Conservation (phyloP, 2,113 vertebrate species). For the Henicopernis longicauda region DNA sequence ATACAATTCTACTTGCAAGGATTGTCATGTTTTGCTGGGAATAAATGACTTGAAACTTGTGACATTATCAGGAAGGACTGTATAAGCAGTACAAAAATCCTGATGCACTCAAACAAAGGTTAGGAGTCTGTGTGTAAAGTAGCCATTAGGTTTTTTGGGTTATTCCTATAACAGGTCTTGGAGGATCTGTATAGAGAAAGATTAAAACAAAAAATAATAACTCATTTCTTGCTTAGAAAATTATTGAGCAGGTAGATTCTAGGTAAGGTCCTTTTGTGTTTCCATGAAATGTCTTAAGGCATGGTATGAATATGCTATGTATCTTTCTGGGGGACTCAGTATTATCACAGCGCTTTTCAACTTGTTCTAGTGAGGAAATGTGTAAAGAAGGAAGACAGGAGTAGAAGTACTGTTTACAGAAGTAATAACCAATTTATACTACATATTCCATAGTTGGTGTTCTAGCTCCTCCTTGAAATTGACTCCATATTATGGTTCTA, state of each 20-base stretch:
- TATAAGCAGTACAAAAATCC: neutral
- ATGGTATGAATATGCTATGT: neutral
- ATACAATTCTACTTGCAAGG: neutral
- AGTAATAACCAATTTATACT: neutral
- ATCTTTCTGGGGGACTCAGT: neutral
- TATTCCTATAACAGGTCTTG: neutral
- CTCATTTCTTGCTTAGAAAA: neutral
- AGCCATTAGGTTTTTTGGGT: neutral
- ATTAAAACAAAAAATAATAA: neutral
- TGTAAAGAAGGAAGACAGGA: neutral
- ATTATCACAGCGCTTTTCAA: neutral
- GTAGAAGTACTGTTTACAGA: neutral
- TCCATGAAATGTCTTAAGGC: neutral
- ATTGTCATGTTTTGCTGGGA: neutral
- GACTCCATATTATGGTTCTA: neutral
- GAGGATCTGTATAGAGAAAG: neutral
- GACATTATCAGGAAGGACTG: neutral
- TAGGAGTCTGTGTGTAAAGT: neutral
- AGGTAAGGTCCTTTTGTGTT: neutral
- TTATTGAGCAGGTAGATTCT: neutral
- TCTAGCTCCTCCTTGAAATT: neutral
- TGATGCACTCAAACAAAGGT: neutral
- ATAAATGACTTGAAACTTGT: neutral
- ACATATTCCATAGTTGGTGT: neutral
- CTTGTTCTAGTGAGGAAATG: neutral